phyloP scores from a whole-genome alignment of 2,797 vertebrate species.

The Dallia pectoralis region DNA sequence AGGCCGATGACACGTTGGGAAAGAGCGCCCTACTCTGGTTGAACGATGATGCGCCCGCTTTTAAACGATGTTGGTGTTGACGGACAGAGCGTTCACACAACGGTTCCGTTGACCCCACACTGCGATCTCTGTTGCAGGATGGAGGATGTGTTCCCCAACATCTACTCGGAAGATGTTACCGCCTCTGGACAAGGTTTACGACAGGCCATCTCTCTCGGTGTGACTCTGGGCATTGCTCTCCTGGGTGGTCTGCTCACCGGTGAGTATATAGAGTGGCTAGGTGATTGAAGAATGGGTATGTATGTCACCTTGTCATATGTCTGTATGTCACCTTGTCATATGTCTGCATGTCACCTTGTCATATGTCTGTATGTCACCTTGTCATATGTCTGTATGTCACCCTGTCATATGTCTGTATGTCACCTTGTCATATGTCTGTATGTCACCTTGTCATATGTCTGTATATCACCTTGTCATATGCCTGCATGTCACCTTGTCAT shows the following conservation, averaged over 20 bases:
- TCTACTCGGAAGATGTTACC: slow-evolving; percentile 1
- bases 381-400: too few relatives aligned
- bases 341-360: too few relatives aligned
- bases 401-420: too few relatives aligned
- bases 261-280: slow-evolving; percentile 52
- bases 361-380: too few relatives aligned
- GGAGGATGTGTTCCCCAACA: slow-evolving; percentile 72
- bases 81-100: not conserved
- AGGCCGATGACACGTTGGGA: not conserved
- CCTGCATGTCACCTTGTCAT: too few relatives aligned
- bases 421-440: too few relatives aligned
- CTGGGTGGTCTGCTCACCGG: slow-evolving; percentile 82
- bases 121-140: slow-evolving; percentile 64
- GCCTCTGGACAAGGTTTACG: slow-evolving; percentile 61
- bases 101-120: not conserved
- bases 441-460: too few relatives aligned
- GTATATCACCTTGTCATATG: too few relatives aligned
- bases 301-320: not conserved
- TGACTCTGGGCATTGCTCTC: slow-evolving; percentile 79
- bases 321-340: too few relatives aligned
- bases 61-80: not conserved
- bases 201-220: slow-evolving; percentile 77
- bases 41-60: not conserved
- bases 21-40: not conserved
- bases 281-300: not conserved